Percentiles rank a stretch among this genome's conserved stretches.
phyloP scores from a whole-genome alignment of 2,797 vertebrate species.

The Agapornis canus region DNA sequence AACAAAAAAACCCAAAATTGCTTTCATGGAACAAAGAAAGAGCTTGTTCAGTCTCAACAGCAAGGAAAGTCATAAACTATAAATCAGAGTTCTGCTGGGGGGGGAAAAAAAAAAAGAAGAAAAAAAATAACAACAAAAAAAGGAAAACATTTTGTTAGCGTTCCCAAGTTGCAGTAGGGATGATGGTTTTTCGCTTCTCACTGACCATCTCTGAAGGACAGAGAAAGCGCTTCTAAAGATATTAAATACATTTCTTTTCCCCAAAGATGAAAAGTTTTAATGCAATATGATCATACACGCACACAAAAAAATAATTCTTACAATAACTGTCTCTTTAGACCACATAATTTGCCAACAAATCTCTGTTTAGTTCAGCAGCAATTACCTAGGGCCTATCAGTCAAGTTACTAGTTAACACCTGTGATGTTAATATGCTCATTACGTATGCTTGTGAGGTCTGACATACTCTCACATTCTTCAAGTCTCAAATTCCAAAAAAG shows the following conservation, averaged over 20 bases:
- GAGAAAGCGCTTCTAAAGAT: background rate
- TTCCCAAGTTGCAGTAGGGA: background rate
- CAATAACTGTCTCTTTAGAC: background rate
- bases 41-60: background rate
- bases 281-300: accelerated
- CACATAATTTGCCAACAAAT: background rate
- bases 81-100: background rate
- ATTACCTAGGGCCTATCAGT: background rate
- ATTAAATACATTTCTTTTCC: background rate
- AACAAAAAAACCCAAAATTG: background rate
- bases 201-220: background rate
- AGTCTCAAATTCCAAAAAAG: background rate
- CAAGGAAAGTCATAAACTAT: background rate
- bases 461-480: background rate
- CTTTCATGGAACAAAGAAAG: background rate
- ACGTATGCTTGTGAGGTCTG: background rate
- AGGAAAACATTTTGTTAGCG: background rate
- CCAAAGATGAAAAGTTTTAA: background rate
- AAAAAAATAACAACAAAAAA: background rate
- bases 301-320: background rate
- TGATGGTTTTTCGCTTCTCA: background rate
- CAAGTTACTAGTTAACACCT: background rate
- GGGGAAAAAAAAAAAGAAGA: background rate
- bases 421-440: background rate
- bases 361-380: background rate